Conservation (phyloP, 2,113 vertebrate genomes). For the Cebidichthys violaceus region DNA sequence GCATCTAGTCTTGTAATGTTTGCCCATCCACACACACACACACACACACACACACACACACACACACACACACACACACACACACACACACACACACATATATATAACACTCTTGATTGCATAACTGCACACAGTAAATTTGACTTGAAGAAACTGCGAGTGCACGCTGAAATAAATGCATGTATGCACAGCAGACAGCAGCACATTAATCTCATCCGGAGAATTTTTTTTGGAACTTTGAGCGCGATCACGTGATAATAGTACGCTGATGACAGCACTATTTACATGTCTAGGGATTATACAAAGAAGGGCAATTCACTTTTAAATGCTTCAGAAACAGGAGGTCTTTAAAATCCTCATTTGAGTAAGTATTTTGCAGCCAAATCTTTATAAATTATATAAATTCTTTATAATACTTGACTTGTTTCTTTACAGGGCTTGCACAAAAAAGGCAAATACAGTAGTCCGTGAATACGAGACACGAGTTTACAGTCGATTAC, state of each 20-base stretch:
- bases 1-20: conserved; percentile 20
- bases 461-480: too few relatives aligned
- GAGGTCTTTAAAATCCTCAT: background rate
- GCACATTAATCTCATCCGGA: conserved; percentile 16
- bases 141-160: background rate
- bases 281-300: too few relatives aligned
- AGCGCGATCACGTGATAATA: too few relatives aligned
- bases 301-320: too few relatives aligned
- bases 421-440: background rate
- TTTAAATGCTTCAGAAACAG: background rate
- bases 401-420: background rate
- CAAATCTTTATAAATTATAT: too few relatives aligned
- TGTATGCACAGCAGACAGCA: conserved; percentile 10
- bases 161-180: conserved; percentile 3
- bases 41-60: background rate
- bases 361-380: background rate
- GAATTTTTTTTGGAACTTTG: too few relatives aligned
- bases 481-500: background rate
- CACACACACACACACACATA: background rate
- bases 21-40: background rate
- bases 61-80: conserved; percentile 2
- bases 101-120: background rate
- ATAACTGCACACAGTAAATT: background rate
- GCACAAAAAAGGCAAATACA: background rate
- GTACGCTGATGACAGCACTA: too few relatives aligned